Evolutionary conservation across 1,140 invertebrate genomes (phyloP).

Genomic region (Drosophila takahashii): DNA sequence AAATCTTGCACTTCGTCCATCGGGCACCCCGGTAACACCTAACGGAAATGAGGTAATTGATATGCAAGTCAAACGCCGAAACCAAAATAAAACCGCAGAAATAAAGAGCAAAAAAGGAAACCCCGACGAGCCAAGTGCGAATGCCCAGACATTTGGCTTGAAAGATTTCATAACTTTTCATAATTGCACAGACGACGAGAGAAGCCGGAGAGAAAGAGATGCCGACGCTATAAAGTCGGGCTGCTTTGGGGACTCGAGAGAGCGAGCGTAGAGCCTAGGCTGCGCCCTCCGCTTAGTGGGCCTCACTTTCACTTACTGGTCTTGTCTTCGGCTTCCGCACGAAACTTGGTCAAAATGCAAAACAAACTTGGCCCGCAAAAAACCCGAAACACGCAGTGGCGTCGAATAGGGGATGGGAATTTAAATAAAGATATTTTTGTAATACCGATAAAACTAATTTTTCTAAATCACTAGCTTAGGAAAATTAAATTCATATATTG

Average conservation of each 20-base stretch:
- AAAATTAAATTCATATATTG: neutral
- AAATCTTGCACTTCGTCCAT: slow-evolving; percentile 33
- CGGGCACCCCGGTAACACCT: slow-evolving; percentile 25
- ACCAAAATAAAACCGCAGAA: slow-evolving; percentile 26
- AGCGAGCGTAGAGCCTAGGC: slow-evolving; percentile 33
- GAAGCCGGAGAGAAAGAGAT: neutral
- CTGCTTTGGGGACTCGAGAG: slow-evolving; percentile 1
- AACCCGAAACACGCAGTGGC: slow-evolving; percentile 1
- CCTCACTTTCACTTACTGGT: slow-evolving; percentile 72
- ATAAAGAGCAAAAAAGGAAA: slow-evolving; percentile 49
- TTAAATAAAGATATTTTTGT: neutral
- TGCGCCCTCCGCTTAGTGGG: slow-evolving; percentile 65
- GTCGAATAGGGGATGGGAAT: neutral
- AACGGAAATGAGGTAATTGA: slow-evolving; percentile 66
- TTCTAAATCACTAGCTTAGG: too few species aligned
- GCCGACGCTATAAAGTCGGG: neutral
- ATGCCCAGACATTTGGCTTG: slow-evolving; percentile 48
- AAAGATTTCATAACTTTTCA: slow-evolving; percentile 71
- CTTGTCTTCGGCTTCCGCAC: slow-evolving; percentile 70
- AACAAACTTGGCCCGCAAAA: slow-evolving; percentile 71
- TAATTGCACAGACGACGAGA: slow-evolving; percentile 40
- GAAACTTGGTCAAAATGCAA: slow-evolving; percentile 82
- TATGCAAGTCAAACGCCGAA: slow-evolving; percentile 58
- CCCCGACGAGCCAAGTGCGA: slow-evolving; percentile 29
- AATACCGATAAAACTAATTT: neutral